These are phyloP conservation scores for Cosmopolites sordidus DNA, from an alignment of 2,888 invertebrate species.

Conservation along the genomic window DNA sequence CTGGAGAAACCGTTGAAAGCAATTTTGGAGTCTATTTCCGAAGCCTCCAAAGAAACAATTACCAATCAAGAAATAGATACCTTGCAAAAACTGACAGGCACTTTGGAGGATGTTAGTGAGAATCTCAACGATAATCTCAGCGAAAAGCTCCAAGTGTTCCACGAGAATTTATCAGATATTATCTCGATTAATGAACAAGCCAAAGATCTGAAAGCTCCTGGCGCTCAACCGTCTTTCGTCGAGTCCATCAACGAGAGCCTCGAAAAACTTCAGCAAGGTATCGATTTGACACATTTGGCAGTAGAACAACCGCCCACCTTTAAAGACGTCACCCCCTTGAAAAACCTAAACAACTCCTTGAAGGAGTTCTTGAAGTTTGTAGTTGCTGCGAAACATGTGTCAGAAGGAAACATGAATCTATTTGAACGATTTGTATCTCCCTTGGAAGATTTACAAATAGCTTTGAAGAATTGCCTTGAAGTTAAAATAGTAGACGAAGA, in stretches of 20 bases:
- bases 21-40: constrained; percentile 31
- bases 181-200: constrained; percentile 26
- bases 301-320: constrained; percentile 27
- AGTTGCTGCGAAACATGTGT: constrained; percentile 35
- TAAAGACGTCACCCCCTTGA: constrained; percentile 22
- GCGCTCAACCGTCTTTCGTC: constrained; percentile 29
- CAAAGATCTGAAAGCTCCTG: constrained; percentile 24
- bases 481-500: constrained; percentile 37
- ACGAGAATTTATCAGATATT: constrained; percentile 26
- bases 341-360: constrained; percentile 36
- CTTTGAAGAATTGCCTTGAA: constrained; percentile 33
- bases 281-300: constrained; percentile 36
- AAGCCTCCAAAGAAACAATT: constrained; percentile 21
- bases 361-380: constrained; percentile 39
- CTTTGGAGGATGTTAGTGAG: constrained; percentile 32
- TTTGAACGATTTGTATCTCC: constrained; percentile 38
- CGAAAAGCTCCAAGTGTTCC: constrained; percentile 33
- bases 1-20: constrained; percentile 39
- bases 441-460: constrained; percentile 35
- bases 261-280: constrained; percentile 34
- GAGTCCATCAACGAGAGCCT: constrained; percentile 32
- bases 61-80: constrained; percentile 31
- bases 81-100: constrained; percentile 34
- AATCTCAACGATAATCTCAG: constrained; percentile 31
- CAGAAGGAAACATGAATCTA: constrained; percentile 35